A percentile compares a stretch with the other conserved stretches of the same genome.
Conservation (phyloP, 2,797 vertebrate genomes). For the Arrhamphus sclerolepis region DNA sequence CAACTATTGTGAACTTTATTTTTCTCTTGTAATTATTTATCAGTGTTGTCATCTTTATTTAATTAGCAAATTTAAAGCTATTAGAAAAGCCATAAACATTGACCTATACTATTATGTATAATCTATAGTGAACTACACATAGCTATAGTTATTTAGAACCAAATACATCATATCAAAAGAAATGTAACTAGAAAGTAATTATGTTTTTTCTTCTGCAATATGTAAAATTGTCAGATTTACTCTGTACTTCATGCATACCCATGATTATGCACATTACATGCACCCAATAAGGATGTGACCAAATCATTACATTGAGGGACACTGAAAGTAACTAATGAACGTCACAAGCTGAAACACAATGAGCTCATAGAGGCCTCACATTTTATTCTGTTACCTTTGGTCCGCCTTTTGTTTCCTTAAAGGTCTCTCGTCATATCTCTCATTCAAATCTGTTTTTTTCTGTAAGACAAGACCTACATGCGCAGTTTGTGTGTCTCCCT, state of each 20-base stretch:
- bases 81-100: too few species aligned
- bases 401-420: slow-evolving; percentile 79
- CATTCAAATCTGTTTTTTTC: slow-evolving; percentile 62
- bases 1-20: not conserved
- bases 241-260: too few species aligned
- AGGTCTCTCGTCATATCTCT: slow-evolving; percentile 79
- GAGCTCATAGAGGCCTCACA: slow-evolving; percentile 44
- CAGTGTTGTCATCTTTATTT: too few species aligned
- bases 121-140: too few species aligned
- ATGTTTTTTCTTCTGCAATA: too few species aligned
- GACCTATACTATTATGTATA: too few species aligned
- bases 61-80: too few species aligned
- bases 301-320: slow-evolving; percentile 14
- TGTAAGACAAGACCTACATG: slow-evolving; percentile 41
- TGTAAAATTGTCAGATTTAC: not conserved
- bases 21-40: too few species aligned
- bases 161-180: not conserved
- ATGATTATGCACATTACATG: too few species aligned
- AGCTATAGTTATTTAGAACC: not conserved
- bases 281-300: not conserved
- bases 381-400: slow-evolving; percentile 75
- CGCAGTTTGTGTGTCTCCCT: slow-evolving; percentile 37
- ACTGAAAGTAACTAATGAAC: slow-evolving; percentile 29
- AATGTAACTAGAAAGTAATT: too few species aligned
- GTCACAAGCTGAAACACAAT: slow-evolving; percentile 53